Base-by-base conservation (phyloP, 2,113 vertebrate genomes). In the Rana temporaria region DNA sequence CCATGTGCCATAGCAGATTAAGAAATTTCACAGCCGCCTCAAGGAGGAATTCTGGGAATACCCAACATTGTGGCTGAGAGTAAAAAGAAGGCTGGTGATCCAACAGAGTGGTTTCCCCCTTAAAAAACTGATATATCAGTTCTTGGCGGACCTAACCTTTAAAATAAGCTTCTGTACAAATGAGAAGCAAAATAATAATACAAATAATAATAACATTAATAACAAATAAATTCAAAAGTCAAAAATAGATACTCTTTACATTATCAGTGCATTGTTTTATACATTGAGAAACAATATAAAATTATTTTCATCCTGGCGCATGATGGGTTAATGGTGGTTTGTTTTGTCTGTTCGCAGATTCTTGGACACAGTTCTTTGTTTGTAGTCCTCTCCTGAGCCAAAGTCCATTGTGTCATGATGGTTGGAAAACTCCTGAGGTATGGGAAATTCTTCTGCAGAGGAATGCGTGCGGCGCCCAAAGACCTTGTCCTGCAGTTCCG, bases 401-500 rank as follows among this genome's bases (percentile, higher is more conserved):
- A 93, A 85, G 71, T 97, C 97, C 87, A 93, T 42, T 57, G 86
- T 87, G 78, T 97, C 97, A 0, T 92, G 95, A 80, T 87, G 91
- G 85, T 94, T 96, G 84, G 92, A 92, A 91, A 96, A 95, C 90
- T 91, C 93, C 88, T 97, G 96, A 87, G 89, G 93, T 60, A 89
- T 81, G 0, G 94, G 93, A 82, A 95, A 93, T 75, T 96, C 95
- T 74, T 97, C 96, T 16, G 90, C 89, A 0, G 94, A 93, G n/a
- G 93, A 94, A 64, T 90, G 92, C 85, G 92, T 88, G 30, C 90
- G 88, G 18, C 90, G 94, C 16, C 95, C 95, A 22, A 96, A 97
- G 79, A 98, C 95, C 88, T 94, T 95, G 71, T 90, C 95, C 89
- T 99, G 96, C 74, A 99, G 93, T 81, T 98, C 97, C 0, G 95